Conservation (phyloP, 2,113 vertebrate species). For the Bubalus kerabau region DNA sequence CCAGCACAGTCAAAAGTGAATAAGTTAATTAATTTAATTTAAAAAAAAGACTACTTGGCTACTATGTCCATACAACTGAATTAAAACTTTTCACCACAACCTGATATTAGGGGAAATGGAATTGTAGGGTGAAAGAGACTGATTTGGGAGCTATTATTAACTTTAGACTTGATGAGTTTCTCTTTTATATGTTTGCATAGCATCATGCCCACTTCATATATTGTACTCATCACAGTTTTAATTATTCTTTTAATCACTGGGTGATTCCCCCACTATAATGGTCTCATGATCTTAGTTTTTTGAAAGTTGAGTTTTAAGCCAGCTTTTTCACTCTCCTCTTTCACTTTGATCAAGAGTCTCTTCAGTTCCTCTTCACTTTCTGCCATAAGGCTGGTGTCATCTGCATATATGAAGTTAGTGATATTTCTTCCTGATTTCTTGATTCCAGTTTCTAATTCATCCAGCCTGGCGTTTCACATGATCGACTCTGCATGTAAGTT, state of each 20-base stretch:
- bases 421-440: neutral
- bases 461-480: neutral
- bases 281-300: neutral
- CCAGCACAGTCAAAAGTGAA: neutral
- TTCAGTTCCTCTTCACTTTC: neutral
- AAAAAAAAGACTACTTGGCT: neutral
- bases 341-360: neutral
- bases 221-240: neutral
- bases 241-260: neutral
- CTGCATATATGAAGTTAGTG: neutral
- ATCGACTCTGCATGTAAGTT: neutral
- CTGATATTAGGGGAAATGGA: no score
- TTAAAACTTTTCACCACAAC: neutral
- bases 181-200: no score
- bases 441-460: neutral
- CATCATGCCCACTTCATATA: neutral
- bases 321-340: neutral
- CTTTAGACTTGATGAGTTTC: neutral
- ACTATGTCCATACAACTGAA: neutral
- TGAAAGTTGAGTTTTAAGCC: neutral
- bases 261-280: neutral
- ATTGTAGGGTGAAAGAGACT: neutral
- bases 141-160: neutral
- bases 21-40: neutral
- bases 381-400: neutral